Base-by-base conservation (phyloP, 2,797 vertebrate genomes). In the Apogon hyalosoma region DNA sequence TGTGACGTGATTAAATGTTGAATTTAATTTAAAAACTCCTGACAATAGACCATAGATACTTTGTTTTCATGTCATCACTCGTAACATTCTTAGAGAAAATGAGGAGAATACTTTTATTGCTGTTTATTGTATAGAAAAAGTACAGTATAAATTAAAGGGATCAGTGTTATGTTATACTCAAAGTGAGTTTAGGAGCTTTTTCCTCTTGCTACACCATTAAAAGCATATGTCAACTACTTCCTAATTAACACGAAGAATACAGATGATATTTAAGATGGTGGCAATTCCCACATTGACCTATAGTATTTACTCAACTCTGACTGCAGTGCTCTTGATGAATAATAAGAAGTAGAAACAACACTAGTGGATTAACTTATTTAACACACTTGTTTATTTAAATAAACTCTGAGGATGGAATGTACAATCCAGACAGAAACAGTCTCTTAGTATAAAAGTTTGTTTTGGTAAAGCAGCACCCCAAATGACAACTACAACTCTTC, bases 301-400 rank as follows among this genome's bases (percentile, higher is more conserved):
- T 56, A 12, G 38, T 19, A 11, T 56, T 78, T 41, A 49, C 60
- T 82, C 49, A 51, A 16, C 33, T 36, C 8, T 18, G 47, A 7
- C 19, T 57, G 41, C 24, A 40, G 24, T 1, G 0, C 2, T 33
- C 38, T 18, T 9, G 4, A 58, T 18, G 16, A 52, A 60, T 40
- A 13, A 1, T 45, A 50, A 70, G n/a, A 36, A 69, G 14, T 33
- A 50, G 46, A n/a, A 18, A 18, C 13, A 43, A 74, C 18, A 41
- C 11, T 48, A 24, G 57, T 9, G 8, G 11, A 47, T 40, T 1
- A 65, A 1, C 52, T 61, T 36, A 45, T 79, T 84, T 83, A 63
- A 80, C 82, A 89, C 78, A 68, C 82, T 86, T 81, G 51, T 92
- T 91, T 93, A 91, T 92, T 91, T 87, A 92, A 93, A 92, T 88